Evolutionary conservation across 2,113 vertebrate species (phyloP).

Genomic region (Arothron firmamentum): DNA sequence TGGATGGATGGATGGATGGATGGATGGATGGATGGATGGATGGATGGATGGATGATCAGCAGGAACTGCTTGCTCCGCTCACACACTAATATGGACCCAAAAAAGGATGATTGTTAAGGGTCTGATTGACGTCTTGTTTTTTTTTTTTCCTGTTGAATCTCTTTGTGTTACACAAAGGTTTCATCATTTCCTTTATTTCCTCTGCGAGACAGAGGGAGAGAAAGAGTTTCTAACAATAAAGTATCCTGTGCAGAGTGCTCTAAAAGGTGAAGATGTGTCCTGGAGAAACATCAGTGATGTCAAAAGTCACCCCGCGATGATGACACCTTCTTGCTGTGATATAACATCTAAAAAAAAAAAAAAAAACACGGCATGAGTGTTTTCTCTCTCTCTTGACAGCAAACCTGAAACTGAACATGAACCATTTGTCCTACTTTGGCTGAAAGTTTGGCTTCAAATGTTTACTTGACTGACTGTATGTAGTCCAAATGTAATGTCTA

Average conservation of each 20-base stretch:
- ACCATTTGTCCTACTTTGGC: neutral
- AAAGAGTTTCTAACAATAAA: conserved; percentile 7
- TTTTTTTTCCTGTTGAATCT: conserved; percentile 7
- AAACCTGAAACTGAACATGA: conserved; percentile 14
- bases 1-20: no score
- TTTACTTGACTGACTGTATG: no score
- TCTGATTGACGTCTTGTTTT: conserved; percentile 43
- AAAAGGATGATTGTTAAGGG: conserved; percentile 16
- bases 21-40: no score
- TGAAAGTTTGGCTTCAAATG: conserved; percentile 8
- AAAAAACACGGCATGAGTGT: conserved; percentile 3
- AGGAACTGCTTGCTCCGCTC: neutral
- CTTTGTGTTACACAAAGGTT: conserved; percentile 53
- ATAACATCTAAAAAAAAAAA: conserved; percentile 3
- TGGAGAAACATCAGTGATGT: conserved; percentile 23
- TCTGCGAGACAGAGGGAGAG: neutral
- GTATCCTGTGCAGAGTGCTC: conserved; percentile 14
- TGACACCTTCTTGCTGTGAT: conserved; percentile 44
- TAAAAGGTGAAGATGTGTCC: conserved; percentile 19
- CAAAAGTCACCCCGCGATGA: conserved; percentile 47
- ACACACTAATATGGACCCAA: conserved; percentile 2
- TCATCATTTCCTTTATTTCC: conserved; percentile 42
- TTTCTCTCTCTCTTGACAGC: conserved; percentile 15
- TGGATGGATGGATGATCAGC: no score
- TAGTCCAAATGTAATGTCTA: no score